phyloP scores from a whole-genome alignment of 2,113 vertebrate species.

The Centrocercus urophasianus region DNA sequence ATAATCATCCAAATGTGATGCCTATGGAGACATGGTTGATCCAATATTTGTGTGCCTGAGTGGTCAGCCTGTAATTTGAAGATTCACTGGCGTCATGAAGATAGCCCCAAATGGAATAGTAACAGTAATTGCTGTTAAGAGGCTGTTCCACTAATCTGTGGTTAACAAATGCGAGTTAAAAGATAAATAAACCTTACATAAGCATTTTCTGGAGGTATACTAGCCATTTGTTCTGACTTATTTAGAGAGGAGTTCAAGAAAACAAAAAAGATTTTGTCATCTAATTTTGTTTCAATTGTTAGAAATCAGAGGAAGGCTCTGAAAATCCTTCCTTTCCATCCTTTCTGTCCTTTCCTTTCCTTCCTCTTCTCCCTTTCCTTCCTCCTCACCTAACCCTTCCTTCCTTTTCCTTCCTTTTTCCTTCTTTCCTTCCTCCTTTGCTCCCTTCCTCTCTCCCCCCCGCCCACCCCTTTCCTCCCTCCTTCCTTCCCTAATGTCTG shows the following conservation, averaged over 20 bases:
- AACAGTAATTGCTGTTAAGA: slow-evolving; percentile 78
- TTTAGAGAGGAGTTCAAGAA: slow-evolving; percentile 4
- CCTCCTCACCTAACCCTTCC: no score
- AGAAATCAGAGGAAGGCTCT: slow-evolving; percentile 61
- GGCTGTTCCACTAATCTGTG: slow-evolving; percentile 74
- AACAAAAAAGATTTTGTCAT: slow-evolving; percentile 7
- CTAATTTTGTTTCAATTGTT: slow-evolving; percentile 61
- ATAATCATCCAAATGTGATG: slow-evolving; percentile 73
- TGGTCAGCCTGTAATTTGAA: slow-evolving; percentile 84
- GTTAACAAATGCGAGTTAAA: slow-evolving; percentile 80
- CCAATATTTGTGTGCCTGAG: slow-evolving; percentile 73
- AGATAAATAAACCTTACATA: slow-evolving; percentile 72
- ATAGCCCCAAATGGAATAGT: slow-evolving; percentile 80
- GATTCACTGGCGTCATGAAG: slow-evolving; percentile 78
- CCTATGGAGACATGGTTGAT: slow-evolving; percentile 74
- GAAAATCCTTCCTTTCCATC: slow-evolving; percentile 3
- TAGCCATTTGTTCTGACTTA: slow-evolving; percentile 21
- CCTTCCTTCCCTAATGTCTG: background rate
- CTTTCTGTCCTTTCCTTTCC: no score
- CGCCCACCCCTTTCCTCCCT: no score
- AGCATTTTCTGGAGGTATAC: slow-evolving; percentile 72
- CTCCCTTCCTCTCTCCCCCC: no score
- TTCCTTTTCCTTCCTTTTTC: no score
- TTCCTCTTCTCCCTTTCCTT: no score
- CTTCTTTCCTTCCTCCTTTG: no score